Percentiles rank a stretch among this genome's conserved stretches.
Conservation (phyloP, 2,797 vertebrate species). For the Emydoidea blandingii region DNA sequence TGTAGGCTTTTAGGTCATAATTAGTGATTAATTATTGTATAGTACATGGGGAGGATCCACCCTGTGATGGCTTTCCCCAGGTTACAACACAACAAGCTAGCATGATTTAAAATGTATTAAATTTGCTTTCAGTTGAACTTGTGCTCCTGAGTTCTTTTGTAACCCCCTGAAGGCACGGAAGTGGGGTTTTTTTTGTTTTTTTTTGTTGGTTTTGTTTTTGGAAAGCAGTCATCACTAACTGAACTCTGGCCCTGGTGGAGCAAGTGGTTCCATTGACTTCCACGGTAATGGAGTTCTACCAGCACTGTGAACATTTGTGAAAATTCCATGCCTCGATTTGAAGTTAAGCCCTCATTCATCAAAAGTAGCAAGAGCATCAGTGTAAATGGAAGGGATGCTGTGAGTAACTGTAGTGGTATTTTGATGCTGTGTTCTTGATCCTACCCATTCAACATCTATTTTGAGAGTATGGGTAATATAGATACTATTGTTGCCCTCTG, state of each 20-base stretch:
- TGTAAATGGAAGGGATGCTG: no score
- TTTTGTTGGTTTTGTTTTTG: background rate
- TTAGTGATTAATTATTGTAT: background rate
- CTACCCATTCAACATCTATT: background rate
- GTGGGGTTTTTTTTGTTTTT: no score
- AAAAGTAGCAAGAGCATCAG: background rate
- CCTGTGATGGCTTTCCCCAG: background rate
- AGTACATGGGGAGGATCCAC: background rate
- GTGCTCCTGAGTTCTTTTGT: background rate
- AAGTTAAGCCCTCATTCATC: background rate
- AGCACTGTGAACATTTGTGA: background rate
- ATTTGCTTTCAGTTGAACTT: background rate
- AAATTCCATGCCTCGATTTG: background rate
- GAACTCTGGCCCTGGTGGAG: background rate
- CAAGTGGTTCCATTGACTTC: background rate
- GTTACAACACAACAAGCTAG: background rate
- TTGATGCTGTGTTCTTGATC: background rate
- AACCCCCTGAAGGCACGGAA: background rate
- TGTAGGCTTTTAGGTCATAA: background rate
- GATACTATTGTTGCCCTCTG: background rate
- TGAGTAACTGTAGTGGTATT: background rate
- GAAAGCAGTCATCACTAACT: background rate
- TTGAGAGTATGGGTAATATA: background rate
- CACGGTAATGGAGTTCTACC: background rate
- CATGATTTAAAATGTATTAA: background rate